phyloP scores from a whole-genome alignment of 2,888 invertebrate genomes.

The Hirtodrosophila trivittata region DNA sequence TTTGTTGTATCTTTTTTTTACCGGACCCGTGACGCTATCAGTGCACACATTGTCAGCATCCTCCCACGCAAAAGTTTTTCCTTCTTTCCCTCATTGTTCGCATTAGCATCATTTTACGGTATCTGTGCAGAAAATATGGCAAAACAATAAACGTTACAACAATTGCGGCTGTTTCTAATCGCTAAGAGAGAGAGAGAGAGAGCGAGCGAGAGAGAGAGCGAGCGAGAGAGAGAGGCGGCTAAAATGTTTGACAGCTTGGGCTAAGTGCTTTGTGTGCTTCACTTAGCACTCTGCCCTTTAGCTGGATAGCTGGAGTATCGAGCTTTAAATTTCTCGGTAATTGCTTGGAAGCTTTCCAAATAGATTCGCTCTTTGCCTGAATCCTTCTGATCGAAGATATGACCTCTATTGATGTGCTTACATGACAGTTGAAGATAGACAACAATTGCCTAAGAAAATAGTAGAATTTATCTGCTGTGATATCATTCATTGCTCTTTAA shows the following conservation, averaged over 20 bases:
- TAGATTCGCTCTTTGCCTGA: constrained; percentile 3
- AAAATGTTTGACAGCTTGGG: constrained; percentile 60
- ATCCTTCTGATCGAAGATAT: neutral
- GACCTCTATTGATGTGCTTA: neutral
- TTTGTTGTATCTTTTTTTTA: constrained; percentile 15
- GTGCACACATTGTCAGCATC: constrained; percentile 73
- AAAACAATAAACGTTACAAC: constrained; percentile 74
- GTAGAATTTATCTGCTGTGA: no score
- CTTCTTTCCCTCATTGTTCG: constrained; percentile 33
- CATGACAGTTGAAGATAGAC: no score
- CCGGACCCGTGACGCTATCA: constrained; percentile 45
- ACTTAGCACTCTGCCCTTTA: neutral
- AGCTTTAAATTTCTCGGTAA: constrained; percentile 13
- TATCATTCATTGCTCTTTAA: no score
- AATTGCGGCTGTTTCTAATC: constrained; percentile 50
- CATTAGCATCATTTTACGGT: constrained; percentile 54
- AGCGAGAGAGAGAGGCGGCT: no score
- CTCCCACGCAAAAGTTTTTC: constrained; percentile 1
- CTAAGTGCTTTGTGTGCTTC: constrained; percentile 46
- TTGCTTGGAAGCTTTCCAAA: constrained; percentile 2
- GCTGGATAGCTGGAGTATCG: neutral
- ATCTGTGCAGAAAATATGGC: constrained; percentile 60
- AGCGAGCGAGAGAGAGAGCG: no score
- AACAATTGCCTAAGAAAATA: no score
- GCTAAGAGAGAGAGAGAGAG: no score